Evolutionary conservation across 2,797 vertebrate species (phyloP).

Genomic region (Neosalanx taihuensis): DNA sequence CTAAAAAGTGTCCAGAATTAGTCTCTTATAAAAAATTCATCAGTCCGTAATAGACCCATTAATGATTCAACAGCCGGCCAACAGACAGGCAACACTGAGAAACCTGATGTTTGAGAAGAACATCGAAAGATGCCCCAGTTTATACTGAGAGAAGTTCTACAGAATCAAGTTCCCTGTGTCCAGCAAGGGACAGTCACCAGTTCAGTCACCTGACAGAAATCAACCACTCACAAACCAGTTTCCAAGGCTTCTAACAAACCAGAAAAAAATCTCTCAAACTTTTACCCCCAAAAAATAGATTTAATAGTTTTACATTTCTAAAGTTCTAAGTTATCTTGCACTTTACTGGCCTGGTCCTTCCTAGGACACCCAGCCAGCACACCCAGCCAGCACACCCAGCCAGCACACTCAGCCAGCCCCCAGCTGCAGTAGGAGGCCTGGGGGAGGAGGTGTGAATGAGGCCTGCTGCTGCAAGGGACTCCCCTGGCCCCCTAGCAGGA

Average conservation of each 20-base stretch:
- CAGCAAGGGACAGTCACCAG: too few species aligned
- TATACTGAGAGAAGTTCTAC: not conserved
- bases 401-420: not conserved
- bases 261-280: not conserved
- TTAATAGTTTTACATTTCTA: not conserved
- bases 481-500: constrained; percentile 4
- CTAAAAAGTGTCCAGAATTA: constrained; percentile 7
- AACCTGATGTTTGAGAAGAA: constrained; percentile 20
- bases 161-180: too few species aligned
- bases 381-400: too few species aligned
- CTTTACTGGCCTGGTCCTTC: not conserved
- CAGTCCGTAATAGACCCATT: constrained; percentile 50
- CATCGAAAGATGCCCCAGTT: constrained; percentile 8
- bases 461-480: constrained; percentile 33
- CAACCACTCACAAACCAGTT: too few species aligned
- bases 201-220: too few species aligned
- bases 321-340: not conserved
- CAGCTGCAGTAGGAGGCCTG: constrained; percentile 10
- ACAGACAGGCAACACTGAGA: constrained; percentile 43
- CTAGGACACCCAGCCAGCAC: not conserved
- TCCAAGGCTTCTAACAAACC: too few species aligned
- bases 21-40: constrained; percentile 49
- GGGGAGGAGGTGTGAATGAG: constrained; percentile 63
- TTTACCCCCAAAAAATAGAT: too few species aligned
- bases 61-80: constrained; percentile 61